Percentiles rank a stretch among this genome's conserved stretches.
Conservation (phyloP, 2,797 vertebrate genomes). For the Carapus acus region DNA sequence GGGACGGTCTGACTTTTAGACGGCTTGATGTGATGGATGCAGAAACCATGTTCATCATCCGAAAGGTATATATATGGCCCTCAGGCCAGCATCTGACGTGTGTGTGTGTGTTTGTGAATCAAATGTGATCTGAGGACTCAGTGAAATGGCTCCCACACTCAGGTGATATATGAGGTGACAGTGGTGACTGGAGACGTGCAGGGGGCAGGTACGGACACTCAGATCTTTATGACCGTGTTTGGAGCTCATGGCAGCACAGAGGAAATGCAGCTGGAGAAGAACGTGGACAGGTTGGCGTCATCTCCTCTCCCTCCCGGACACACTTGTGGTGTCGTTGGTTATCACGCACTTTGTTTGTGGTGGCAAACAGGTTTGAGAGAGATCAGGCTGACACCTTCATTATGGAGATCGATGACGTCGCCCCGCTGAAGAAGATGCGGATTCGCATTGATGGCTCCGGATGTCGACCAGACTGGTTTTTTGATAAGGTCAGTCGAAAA, state of each 20-base stretch:
- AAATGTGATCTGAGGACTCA: too few relatives aligned
- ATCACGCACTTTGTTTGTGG: conserved; percentile 18
- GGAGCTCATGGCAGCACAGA: conserved; percentile 87
- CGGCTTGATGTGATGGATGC: conserved; percentile 90
- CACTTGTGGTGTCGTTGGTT: too few relatives aligned
- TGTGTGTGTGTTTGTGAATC: background rate
- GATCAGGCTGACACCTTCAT: conserved; percentile 90
- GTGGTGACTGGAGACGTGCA: conserved; percentile 87
- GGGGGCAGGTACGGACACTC: conserved; percentile 81
- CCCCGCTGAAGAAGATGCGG: conserved; percentile 91
- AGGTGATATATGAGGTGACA: conserved; percentile 88
- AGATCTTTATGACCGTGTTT: conserved; percentile 87
- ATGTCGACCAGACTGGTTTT: conserved; percentile 89
- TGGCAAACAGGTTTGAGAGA: conserved; percentile 83
- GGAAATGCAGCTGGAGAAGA: conserved; percentile 87
- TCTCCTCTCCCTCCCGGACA: too few relatives aligned
- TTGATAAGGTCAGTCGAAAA: conserved; percentile 91
- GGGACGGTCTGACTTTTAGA: conserved; percentile 85
- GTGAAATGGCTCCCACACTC: background rate
- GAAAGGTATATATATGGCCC: conserved; percentile 72
- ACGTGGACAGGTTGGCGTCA: conserved; percentile 82
- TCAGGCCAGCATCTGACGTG: too few relatives aligned
- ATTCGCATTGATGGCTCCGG: conserved; percentile 84
- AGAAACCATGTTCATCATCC: conserved; percentile 76
- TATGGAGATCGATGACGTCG: conserved; percentile 90